phyloP scores from a whole-genome alignment of 2,797 vertebrate species.

The Okamejei kenojei region DNA sequence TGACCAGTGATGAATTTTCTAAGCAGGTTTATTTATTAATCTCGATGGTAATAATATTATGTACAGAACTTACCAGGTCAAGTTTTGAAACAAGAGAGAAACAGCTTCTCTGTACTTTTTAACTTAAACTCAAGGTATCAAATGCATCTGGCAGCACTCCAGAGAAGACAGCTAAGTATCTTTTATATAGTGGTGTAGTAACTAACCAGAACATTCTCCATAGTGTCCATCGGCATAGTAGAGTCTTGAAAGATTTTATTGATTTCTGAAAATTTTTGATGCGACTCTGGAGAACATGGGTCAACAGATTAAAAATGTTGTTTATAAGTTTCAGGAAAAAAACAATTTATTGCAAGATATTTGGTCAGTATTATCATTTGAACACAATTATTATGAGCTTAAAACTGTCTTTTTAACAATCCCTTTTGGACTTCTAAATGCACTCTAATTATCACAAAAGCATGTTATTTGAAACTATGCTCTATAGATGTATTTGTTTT shows the following conservation, averaged over 20 bases:
- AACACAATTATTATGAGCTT: neutral
- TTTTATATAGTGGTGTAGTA: conserved; percentile 4
- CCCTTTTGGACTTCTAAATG: neutral
- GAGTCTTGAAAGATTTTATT: conserved; percentile 22
- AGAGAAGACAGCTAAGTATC: neutral
- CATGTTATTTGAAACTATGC: too few species aligned
- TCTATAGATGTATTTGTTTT: neutral
- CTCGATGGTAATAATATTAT: neutral
- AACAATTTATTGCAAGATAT: neutral
- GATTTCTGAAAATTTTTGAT: neutral
- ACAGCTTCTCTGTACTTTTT: neutral
- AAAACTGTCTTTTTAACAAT: neutral
- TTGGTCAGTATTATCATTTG: neutral
- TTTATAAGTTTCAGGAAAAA: neutral
- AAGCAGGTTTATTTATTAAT: neutral
- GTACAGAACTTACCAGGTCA: conserved; percentile 14
- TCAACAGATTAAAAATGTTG: conserved; percentile 10
- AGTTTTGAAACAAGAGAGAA: conserved; percentile 11
- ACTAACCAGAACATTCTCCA: neutral
- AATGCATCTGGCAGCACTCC: neutral
- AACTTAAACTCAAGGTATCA: conserved; percentile 12
- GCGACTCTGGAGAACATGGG: conserved; percentile 3
- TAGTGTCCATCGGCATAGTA: neutral
- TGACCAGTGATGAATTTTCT: too few species aligned
- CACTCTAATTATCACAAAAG: neutral